Evolutionary conservation across 2,113 vertebrate genomes (phyloP).

Genomic region (Ceyx melanurus): DNA sequence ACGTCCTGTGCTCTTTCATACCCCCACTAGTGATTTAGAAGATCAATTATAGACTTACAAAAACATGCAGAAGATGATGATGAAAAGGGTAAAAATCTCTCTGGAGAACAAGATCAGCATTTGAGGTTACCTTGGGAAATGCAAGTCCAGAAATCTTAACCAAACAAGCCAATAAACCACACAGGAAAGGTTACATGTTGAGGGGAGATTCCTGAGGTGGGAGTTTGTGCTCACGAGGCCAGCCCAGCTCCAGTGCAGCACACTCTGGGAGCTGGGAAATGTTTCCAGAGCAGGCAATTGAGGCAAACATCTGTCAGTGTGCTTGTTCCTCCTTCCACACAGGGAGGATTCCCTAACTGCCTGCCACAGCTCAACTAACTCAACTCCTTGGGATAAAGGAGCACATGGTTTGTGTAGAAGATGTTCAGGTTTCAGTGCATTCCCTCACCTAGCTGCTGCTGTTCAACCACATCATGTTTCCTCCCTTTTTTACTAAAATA

Average conservation of each 20-base stretch:
- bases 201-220: background rate
- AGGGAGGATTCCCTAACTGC: background rate
- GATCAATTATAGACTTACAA: slow-evolving; percentile 10
- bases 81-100: slow-evolving; percentile 5
- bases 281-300: background rate
- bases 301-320: background rate
- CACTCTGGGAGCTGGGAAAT: background rate
- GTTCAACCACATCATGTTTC: no score
- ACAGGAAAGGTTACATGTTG: background rate
- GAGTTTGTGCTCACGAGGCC: background rate
- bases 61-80: background rate
- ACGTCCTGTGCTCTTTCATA: background rate
- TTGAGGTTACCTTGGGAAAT: background rate
- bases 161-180: background rate
- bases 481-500: no score
- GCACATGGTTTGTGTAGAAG: background rate
- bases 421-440: no score
- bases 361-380: background rate
- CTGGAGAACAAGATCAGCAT: background rate
- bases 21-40: background rate
- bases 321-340: background rate
- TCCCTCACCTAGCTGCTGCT: no score
- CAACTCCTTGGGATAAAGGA: fast-evolving
- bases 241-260: background rate
- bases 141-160: background rate